These are phyloP conservation scores for Syngnathus typhle DNA, from an alignment of 2,113 vertebrate species.

Conservation along the genomic window DNA sequence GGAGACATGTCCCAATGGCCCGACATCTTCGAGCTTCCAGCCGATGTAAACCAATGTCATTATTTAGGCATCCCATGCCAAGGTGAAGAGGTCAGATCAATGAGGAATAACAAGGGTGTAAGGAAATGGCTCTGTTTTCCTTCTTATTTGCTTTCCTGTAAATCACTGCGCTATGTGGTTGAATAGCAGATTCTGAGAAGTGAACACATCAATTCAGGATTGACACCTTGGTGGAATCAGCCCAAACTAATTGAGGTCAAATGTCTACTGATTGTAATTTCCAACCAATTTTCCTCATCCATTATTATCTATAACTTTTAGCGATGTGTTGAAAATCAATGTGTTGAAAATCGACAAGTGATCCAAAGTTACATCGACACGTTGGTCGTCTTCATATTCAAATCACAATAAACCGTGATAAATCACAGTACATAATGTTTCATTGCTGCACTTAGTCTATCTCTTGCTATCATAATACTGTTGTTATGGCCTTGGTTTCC, in stretches of 20 bases:
- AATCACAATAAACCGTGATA: conserved; percentile 28
- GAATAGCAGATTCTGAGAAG: neutral
- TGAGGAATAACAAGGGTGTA: conserved; percentile 4
- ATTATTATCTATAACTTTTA: neutral
- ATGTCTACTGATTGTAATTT: neutral
- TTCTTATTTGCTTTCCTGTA: neutral
- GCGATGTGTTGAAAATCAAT: no score
- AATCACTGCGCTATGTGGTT: neutral
- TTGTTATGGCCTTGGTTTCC: conserved; percentile 21
- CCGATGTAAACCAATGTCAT: conserved; percentile 37
- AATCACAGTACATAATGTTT: conserved; percentile 32
- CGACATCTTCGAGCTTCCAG: conserved; percentile 33
- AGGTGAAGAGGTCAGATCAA: conserved; percentile 32
- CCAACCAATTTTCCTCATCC: neutral
- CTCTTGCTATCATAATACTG: conserved; percentile 30
- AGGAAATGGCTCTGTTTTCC: neutral
- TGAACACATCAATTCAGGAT: neutral
- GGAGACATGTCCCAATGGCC: conserved; percentile 25
- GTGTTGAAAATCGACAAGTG: conserved; percentile 8
- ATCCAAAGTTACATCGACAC: conserved; percentile 5
- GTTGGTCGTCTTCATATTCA: conserved; percentile 23
- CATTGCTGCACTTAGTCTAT: conserved; percentile 43
- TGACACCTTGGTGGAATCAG: neutral
- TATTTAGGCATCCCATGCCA: conserved; percentile 20
- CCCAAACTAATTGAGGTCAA: neutral